Percentiles rank a stretch among this genome's conserved stretches.
phyloP scores from a whole-genome alignment of 2,797 vertebrate genomes.

The Diceros bicornis region DNA sequence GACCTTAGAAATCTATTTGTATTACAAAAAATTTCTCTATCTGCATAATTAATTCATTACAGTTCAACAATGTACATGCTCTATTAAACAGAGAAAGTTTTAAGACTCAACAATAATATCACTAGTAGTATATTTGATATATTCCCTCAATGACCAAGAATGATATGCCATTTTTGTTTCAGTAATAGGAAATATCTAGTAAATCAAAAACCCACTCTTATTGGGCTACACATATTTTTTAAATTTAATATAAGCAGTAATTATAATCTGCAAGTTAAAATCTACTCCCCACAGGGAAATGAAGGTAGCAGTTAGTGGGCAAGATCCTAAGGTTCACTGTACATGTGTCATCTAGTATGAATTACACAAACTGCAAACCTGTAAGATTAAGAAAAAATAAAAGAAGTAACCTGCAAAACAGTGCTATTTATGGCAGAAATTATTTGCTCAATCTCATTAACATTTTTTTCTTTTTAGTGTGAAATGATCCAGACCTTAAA shows the following conservation, averaged over 20 bases:
- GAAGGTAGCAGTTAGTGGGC: conserved; percentile 25
- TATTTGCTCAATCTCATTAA: conserved; percentile 15
- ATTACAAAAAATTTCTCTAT: conserved; percentile 59
- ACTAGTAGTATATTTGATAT: background rate
- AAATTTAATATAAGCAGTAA: conserved; percentile 44
- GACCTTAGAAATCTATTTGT: conserved; percentile 8
- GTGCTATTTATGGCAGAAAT: background rate
- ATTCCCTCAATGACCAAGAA: conserved; percentile 52
- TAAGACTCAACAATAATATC: conserved; percentile 54
- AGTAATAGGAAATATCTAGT: conserved; percentile 16
- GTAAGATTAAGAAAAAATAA: conserved; percentile 26
- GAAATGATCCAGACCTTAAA: conserved; percentile 53
- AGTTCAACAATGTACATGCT: conserved; percentile 1
- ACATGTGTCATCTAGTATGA: conserved; percentile 8
- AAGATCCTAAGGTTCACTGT: background rate
- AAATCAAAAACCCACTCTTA: background rate
- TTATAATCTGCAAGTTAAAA: conserved; percentile 65
- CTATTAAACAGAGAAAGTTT: conserved; percentile 52
- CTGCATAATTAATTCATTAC: conserved; percentile 40
- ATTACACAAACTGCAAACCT: conserved; percentile 55
- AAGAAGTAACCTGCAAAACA: conserved; percentile 40
- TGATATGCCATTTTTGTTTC: conserved; percentile 50
- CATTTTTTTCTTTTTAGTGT: conserved; percentile 56
- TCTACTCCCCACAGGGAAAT: conserved; percentile 52
- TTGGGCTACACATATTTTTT: background rate